phyloP scores from a whole-genome alignment of 2,888 invertebrate species.

The Amaurobius ferox region DNA sequence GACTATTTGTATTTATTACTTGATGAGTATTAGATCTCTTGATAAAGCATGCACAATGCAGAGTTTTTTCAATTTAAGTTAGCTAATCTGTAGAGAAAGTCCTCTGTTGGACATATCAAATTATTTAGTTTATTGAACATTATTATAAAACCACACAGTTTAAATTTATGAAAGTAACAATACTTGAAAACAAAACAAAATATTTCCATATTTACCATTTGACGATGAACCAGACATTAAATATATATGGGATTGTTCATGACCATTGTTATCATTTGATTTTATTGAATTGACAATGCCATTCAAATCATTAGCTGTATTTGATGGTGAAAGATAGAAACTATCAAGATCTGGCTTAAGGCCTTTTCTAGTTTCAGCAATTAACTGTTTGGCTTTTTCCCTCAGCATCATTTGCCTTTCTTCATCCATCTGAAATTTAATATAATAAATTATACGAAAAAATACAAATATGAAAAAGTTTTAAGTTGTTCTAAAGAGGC shows the following conservation, averaged over 20 bases:
- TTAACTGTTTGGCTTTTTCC: conserved; percentile 91
- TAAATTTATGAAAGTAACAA: not conserved
- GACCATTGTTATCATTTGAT: not conserved
- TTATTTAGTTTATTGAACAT: too few relatives aligned
- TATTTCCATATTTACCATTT: not conserved
- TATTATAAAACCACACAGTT: too few relatives aligned
- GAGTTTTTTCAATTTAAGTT: too few relatives aligned
- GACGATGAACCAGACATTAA: not conserved
- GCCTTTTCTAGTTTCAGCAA: conserved; percentile 88
- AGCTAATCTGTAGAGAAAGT: too few relatives aligned
- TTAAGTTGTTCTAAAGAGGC: too few relatives aligned
- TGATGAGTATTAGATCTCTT: too few relatives aligned
- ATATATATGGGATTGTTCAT: not conserved
- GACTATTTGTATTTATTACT: too few relatives aligned
- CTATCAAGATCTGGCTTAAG: conserved; percentile 57
- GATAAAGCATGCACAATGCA: too few relatives aligned
- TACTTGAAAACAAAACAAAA: not conserved
- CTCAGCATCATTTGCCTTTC: conserved; percentile 90
- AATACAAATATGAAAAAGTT: too few relatives aligned
- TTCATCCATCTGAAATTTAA: conserved; percentile 83
- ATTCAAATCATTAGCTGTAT: not conserved
- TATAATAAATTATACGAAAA: not conserved
- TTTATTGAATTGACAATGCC: not conserved
- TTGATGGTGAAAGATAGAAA: conserved; percentile 2
- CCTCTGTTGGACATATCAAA: too few relatives aligned